Percentiles rank a stretch among this genome's conserved stretches.
phyloP scores from a whole-genome alignment of 2,888 invertebrate genomes.

The Zele albiditarsus region DNA sequence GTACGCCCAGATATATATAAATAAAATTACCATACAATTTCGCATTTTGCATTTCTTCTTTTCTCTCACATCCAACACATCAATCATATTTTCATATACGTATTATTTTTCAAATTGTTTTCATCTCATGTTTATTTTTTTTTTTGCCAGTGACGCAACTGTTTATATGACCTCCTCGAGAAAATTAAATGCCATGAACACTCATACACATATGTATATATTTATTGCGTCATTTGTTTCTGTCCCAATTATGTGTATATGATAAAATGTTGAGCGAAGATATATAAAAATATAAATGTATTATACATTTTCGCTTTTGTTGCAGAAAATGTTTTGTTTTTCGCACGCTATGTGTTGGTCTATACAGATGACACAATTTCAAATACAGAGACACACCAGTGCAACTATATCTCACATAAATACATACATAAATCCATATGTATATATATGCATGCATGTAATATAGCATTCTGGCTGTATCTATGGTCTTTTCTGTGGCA shows the following conservation, averaged over 20 bases:
- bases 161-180: neutral
- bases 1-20: too few species aligned
- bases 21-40: too few species aligned
- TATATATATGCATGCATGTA: neutral
- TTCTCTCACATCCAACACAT: neutral
- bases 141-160: slow-evolving; percentile 16
- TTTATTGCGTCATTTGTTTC: slow-evolving; percentile 12
- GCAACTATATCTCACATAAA: neutral
- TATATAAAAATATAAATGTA: neutral
- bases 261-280: neutral
- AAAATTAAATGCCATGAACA: slow-evolving; percentile 19
- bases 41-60: too few species aligned
- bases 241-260: slow-evolving; percentile 8
- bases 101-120: slow-evolving; percentile 10
- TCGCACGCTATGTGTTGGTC: neutral
- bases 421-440: neutral
- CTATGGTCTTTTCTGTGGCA: neutral
- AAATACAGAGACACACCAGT: neutral
- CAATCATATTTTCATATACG: neutral
- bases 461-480: neutral
- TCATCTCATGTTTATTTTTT: neutral
- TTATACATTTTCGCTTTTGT: neutral
- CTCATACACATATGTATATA: neutral
- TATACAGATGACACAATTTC: slow-evolving; percentile 17
- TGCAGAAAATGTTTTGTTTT: neutral